Base-by-base conservation (phyloP, 2,888 invertebrate genomes). In the Rutpela maculata region DNA sequence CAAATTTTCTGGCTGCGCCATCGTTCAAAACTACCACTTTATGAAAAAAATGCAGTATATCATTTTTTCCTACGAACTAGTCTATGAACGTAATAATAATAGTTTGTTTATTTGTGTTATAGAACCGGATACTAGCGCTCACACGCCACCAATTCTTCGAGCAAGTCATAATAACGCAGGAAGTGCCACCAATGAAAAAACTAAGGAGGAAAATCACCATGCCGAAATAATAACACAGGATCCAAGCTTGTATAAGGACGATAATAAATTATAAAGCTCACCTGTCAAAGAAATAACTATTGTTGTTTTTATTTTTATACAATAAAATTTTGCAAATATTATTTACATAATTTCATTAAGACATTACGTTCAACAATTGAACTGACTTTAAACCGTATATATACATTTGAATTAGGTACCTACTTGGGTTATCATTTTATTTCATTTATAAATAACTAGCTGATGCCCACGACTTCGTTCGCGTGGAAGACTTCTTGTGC, bases 191-290 rank as follows among this genome's bases (percentile, higher is more conserved):
- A 19, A 56, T 18, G 7, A 15, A 11, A 56, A n/a, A 56, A 17
- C 15, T 22, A 59, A 38, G 43, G 70, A 59, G 35, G 59, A 22
- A 22, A 38, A 50, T 35, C 1, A n/a, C 35, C 31, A 59, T 63
- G 10, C 56, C 6, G 72, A 72, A 18, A 7, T 72, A 19, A 63
- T 72, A 7, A 63, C 63, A 19, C 72, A 72, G 31, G 63, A 72
- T 72, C 72, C 72, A 12, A 63, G 55, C 19, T 72, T 72, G 19
- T 72, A 72, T 63, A 19, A 59, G 17, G n/a, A 62, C 38, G 67
- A 56, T 15, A 19, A 67, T 55, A 15, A 67, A 56, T n/a, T 38
- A 18, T 63, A 38, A n/a, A 26, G 9, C n/a, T 22, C 0, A 19
- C 11, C 4, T 12, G 7, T 15, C 11, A n/a, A 26, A n/a, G 6